Conservation (phyloP, 1,140 invertebrate genomes). For the Bacillus rossius region DNA sequence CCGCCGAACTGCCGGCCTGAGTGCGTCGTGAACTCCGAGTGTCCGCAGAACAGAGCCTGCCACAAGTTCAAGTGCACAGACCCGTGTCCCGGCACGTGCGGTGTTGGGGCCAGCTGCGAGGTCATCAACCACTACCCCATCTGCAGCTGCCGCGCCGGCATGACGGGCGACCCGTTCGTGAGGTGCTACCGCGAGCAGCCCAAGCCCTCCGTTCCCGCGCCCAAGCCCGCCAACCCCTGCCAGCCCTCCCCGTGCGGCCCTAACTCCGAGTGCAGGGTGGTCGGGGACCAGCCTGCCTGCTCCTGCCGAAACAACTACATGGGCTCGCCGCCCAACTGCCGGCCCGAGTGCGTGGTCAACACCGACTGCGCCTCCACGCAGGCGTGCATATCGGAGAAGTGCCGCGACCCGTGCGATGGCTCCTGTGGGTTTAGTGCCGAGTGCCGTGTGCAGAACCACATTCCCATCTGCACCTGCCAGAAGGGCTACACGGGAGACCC, state of each 20-base stretch:
- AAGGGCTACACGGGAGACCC: slow-evolving; percentile 58
- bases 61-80: slow-evolving; percentile 52
- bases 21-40: slow-evolving; percentile 36
- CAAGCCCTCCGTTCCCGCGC: slow-evolving; percentile 23
- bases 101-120: slow-evolving; percentile 47
- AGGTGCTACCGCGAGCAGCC: slow-evolving; percentile 40
- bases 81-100: slow-evolving; percentile 53
- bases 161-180: slow-evolving; percentile 44
- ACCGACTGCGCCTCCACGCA: slow-evolving; percentile 47
- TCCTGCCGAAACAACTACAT: slow-evolving; percentile 50
- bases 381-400: slow-evolving; percentile 57
- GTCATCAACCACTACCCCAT: slow-evolving; percentile 46
- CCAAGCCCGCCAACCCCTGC: slow-evolving; percentile 39
- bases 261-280: slow-evolving; percentile 45
- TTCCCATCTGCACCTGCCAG: slow-evolving; percentile 62
- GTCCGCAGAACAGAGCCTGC: slow-evolving; percentile 50
- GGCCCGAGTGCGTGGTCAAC: slow-evolving; percentile 51
- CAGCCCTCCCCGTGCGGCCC: slow-evolving; percentile 47
- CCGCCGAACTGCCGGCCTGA: slow-evolving; percentile 33
- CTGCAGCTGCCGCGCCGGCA: slow-evolving; percentile 41
- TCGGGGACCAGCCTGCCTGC: slow-evolving; percentile 50
- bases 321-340: slow-evolving; percentile 49
- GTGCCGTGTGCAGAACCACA: slow-evolving; percentile 70
- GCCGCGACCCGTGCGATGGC: slow-evolving; percentile 61
- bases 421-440: slow-evolving; percentile 63